These are phyloP conservation scores for Ricordea florida DNA, from an alignment of 92 coral and sea anemone species.

Conservation along the genomic window DNA sequence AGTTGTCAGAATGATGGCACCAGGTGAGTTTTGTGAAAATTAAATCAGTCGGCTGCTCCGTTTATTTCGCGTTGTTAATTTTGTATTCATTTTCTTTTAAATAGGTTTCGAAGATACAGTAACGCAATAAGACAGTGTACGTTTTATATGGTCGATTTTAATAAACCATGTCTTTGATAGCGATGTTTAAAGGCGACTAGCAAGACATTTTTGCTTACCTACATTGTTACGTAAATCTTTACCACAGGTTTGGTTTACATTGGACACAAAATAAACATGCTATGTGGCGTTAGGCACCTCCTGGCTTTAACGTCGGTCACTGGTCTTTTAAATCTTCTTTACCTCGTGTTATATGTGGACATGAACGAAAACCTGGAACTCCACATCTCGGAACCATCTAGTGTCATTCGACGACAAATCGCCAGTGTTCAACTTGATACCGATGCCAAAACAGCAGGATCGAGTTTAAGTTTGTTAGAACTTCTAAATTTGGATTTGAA, in stretches of 20 bases:
- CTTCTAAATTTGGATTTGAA: slow-evolving; percentile 75
- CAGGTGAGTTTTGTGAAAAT: no score
- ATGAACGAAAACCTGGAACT: slow-evolving; percentile 7
- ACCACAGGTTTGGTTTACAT: neutral
- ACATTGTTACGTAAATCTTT: no score
- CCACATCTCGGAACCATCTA: slow-evolving; percentile 27
- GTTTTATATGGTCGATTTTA: no score
- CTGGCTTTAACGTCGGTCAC: slow-evolving; percentile 49
- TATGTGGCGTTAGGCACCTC: slow-evolving; percentile 21
- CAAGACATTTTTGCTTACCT: no score
- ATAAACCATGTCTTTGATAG: no score
- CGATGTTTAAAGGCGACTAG: no score
- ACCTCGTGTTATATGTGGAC: slow-evolving; percentile 44
- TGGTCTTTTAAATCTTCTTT: slow-evolving; percentile 61
- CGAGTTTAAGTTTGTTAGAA: slow-evolving; percentile 70
- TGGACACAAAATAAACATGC: slow-evolving; percentile 10
- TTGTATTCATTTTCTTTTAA: no score
- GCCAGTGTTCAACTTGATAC: slow-evolving; percentile 67
- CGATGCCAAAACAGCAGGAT: slow-evolving; percentile 33
- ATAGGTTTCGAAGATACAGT: no score
- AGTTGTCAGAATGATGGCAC: no score
- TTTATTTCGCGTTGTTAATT: no score
- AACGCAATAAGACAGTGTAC: no score
- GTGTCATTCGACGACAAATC: slow-evolving; percentile 74
- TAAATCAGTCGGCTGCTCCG: no score